These are phyloP conservation scores for Lumbricus terrestris DNA, from an alignment of 2,888 invertebrate species.

Conservation along the genomic window DNA sequence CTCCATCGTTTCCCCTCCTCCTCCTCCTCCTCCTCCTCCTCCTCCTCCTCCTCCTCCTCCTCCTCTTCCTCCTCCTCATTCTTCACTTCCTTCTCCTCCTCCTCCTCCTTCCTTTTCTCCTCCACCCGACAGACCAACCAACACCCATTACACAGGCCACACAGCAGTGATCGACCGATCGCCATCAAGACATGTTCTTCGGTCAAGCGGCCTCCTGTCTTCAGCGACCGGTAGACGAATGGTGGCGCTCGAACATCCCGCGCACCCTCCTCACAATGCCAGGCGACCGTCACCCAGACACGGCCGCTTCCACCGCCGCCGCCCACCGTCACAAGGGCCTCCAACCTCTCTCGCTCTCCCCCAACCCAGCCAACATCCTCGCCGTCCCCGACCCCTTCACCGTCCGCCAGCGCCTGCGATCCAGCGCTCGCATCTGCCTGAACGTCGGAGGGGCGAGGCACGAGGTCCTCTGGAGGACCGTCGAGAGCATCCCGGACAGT, in stretches of 20 bases:
- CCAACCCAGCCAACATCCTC: background rate
- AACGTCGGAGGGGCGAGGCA: slow-evolving; percentile 29
- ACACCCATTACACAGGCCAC: background rate
- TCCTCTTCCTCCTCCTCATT: background rate
- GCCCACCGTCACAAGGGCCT: background rate
- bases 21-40: background rate
- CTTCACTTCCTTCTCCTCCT: too few species aligned
- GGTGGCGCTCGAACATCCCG: background rate
- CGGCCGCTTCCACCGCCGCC: background rate
- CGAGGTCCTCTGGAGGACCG: slow-evolving; percentile 27
- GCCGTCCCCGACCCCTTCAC: background rate
- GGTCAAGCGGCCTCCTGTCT: background rate
- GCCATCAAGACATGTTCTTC: background rate
- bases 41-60: background rate
- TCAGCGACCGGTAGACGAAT: background rate
- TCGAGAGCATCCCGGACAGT: slow-evolving; percentile 16
- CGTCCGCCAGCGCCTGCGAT: background rate
- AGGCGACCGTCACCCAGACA: background rate
- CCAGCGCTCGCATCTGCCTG: slow-evolving; percentile 20
- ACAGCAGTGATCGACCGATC: background rate
- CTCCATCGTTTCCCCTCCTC: background rate
- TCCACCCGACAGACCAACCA: background rate
- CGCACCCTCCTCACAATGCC: background rate
- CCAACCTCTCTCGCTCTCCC: background rate
- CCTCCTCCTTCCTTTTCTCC: too few species aligned